Evolutionary conservation across 1,140 invertebrate species (phyloP).

Genomic region (Medauroidea extradentata): DNA sequence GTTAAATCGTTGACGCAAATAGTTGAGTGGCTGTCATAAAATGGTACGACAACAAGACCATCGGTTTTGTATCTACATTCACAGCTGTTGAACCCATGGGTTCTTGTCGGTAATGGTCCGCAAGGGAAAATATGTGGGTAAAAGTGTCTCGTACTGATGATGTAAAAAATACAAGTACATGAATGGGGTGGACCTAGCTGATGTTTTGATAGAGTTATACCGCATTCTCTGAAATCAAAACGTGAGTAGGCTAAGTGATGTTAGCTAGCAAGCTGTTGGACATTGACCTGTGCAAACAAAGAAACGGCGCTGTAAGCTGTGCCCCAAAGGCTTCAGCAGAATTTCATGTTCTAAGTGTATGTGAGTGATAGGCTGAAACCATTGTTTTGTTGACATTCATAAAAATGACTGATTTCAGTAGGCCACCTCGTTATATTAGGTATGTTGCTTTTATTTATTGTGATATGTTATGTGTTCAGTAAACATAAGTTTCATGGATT

Average conservation of each 20-base stretch:
- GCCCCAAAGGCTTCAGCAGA: background rate
- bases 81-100: conserved; percentile 31
- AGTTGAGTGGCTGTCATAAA: conserved; percentile 32
- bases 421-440: too few relatives aligned
- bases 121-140: conserved; percentile 28
- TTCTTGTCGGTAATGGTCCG: conserved; percentile 30
- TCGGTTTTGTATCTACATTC: conserved; percentile 41
- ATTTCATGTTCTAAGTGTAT: background rate
- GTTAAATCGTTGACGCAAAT: conserved; percentile 17
- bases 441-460: too few relatives aligned
- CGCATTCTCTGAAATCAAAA: conserved; percentile 34
- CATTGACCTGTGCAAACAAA: conserved; percentile 16
- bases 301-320: conserved; percentile 28
- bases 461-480: too few relatives aligned
- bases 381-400: background rate
- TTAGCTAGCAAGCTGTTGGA: background rate
- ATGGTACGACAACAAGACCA: conserved; percentile 45
- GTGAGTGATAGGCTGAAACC: background rate
- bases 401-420: too few relatives aligned
- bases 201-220: conserved; percentile 43
- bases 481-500: too few relatives aligned
- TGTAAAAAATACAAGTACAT: conserved; percentile 39
- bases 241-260: conserved; percentile 35
- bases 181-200: conserved; percentile 39
- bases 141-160: conserved; percentile 39